phyloP scores from a whole-genome alignment of 30 jellyfish, hydroid and myxozoan genomes.

The Hydractinia echinata region DNA sequence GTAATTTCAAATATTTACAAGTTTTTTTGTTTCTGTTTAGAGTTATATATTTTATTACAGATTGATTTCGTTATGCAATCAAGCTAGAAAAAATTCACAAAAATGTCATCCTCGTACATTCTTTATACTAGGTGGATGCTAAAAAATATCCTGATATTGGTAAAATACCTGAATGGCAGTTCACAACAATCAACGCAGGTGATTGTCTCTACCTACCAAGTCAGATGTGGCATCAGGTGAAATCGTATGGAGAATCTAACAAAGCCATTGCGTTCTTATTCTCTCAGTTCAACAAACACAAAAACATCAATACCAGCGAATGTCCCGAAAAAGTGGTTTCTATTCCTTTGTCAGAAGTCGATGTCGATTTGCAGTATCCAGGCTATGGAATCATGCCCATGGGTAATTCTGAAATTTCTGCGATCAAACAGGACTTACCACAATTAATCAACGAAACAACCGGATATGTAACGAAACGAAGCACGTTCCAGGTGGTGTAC shows the following conservation, averaged over 20 bases:
- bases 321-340: constrained; percentile 29
- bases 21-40: background rate
- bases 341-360: constrained; percentile 51
- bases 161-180: constrained; percentile 56
- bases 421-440: constrained; percentile 2
- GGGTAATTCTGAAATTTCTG: constrained; percentile 57
- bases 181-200: constrained; percentile 56
- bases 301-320: constrained; percentile 17
- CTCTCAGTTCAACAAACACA: constrained; percentile 37
- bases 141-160: constrained; percentile 31
- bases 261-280: constrained; percentile 69
- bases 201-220: constrained; percentile 81
- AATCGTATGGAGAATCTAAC: constrained; percentile 61
- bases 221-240: constrained; percentile 82
- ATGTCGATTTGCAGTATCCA: constrained; percentile 66
- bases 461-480: constrained; percentile 11
- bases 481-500: constrained; percentile 24
- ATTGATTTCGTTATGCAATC: no score
- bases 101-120: background rate
- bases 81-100: no score
- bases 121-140: constrained; percentile 9
- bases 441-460: constrained; percentile 8
- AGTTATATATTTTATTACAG: no score
- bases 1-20: constrained; percentile 25
- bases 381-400: constrained; percentile 64